Evolutionary conservation across 1,140 invertebrate genomes (phyloP).

Genomic region (Neodiprion virginianus): DNA sequence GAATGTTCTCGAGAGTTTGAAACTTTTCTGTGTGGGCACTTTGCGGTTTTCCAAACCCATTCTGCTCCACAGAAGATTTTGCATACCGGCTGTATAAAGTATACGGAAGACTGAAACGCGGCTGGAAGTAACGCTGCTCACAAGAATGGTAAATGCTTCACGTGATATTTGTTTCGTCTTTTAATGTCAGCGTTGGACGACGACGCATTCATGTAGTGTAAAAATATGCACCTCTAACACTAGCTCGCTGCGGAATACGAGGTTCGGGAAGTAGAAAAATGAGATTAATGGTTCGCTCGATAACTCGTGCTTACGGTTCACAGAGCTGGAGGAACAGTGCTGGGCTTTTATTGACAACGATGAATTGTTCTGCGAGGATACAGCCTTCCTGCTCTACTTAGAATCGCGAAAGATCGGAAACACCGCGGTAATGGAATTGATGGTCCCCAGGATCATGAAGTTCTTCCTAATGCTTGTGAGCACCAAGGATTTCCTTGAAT

Average conservation of each 20-base stretch:
- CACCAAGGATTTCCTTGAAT: constrained; percentile 71
- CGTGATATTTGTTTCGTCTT: not conserved
- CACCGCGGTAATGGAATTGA: constrained; percentile 70
- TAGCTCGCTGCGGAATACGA: too few species aligned
- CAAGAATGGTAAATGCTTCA: not conserved
- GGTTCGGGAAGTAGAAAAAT: too few species aligned
- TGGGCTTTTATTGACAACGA: constrained; percentile 75
- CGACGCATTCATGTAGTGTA: too few species aligned
- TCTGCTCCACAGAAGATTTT: not conserved
- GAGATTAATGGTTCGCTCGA: not conserved
- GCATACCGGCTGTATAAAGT: not conserved
- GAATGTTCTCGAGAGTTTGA: not conserved
- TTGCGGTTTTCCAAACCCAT: not conserved
- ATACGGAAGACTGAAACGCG: not conserved
- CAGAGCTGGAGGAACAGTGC: constrained; percentile 75
- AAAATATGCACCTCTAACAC: too few species aligned
- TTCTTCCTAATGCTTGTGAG: constrained; percentile 77
- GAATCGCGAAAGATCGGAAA: constrained; percentile 65
- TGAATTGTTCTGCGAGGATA: constrained; percentile 72
- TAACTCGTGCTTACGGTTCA: constrained; percentile 26
- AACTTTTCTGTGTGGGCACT: not conserved
- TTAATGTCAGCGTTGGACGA: not conserved
- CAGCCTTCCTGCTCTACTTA: constrained; percentile 72
- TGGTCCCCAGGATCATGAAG: constrained; percentile 74
- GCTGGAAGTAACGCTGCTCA: too few species aligned